Evolutionary conservation across 2,797 vertebrate species (phyloP).

Genomic region (Florisuga fusca): DNA sequence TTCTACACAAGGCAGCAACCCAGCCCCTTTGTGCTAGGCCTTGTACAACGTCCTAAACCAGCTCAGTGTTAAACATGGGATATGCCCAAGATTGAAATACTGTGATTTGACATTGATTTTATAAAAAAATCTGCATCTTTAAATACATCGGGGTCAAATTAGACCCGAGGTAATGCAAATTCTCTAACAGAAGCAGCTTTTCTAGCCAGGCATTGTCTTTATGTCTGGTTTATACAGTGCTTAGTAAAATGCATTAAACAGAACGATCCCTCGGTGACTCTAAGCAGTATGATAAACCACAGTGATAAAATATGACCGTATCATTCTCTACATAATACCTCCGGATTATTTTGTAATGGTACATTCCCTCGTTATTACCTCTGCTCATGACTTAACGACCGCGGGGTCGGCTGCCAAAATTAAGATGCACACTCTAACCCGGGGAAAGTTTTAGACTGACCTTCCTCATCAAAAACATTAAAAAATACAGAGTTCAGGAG

Average conservation of each 20-base stretch:
- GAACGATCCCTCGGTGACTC: not conserved
- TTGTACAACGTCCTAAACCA: not conserved
- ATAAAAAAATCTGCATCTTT: not conserved
- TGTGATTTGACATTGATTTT: not conserved
- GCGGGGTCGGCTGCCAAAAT: not conserved
- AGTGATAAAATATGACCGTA: not conserved
- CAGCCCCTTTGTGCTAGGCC: not conserved
- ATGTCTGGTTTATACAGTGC: not conserved
- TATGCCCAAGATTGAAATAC: rapidly evolving
- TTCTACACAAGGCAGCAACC: not conserved
- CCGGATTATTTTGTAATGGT: not conserved
- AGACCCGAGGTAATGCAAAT: not conserved
- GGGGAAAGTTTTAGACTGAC: not conserved
- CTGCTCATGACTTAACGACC: not conserved
- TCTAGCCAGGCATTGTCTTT: not conserved
- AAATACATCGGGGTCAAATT: not conserved
- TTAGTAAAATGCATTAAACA: not conserved
- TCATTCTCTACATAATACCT: not conserved
- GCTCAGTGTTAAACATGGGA: not conserved
- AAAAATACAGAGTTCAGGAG: not conserved
- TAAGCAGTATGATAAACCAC: not conserved
- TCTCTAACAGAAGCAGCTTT: not conserved
- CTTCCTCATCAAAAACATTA: not conserved
- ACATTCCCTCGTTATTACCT: not conserved
- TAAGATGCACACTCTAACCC: not conserved